Evolutionary conservation across 2,888 invertebrate genomes (phyloP).

Genomic region (Plebejus argus): DNA sequence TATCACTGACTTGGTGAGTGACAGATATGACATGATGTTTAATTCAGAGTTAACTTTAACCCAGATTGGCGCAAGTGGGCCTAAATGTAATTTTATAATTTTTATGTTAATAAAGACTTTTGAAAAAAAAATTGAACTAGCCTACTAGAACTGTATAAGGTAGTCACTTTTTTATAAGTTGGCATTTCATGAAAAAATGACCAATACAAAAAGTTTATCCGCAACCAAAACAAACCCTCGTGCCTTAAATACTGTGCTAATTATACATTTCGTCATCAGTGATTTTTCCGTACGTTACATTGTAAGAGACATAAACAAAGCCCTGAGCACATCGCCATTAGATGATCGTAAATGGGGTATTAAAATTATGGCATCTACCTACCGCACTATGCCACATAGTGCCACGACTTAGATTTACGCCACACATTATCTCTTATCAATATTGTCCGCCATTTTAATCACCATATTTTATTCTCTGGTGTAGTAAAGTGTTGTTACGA

Average conservation of each 20-base stretch:
- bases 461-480: not conserved
- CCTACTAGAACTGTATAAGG: not conserved
- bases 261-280: not conserved
- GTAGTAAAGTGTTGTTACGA: not conserved
- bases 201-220: not conserved
- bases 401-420: constrained; percentile 9
- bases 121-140: no score
- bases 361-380: constrained; percentile 51
- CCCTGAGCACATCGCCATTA: constrained; percentile 50
- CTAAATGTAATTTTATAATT: no score
- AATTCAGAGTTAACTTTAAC: no score
- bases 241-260: not conserved
- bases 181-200: not conserved
- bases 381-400: constrained; percentile 44
- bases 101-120: no score
- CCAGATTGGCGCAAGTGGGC: no score
- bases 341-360: constrained; percentile 51
- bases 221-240: not conserved
- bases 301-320: constrained; percentile 48
- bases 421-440: constrained; percentile 19
- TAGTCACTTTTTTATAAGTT: not conserved
- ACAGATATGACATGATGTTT: no score
- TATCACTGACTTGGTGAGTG: no score
- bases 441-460: not conserved
- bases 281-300: constrained; percentile 43